Evolutionary conservation across 2,113 vertebrate genomes (phyloP), one percentile per base, ranked within the genome.

Genomic region (Scomber colias): DNA sequence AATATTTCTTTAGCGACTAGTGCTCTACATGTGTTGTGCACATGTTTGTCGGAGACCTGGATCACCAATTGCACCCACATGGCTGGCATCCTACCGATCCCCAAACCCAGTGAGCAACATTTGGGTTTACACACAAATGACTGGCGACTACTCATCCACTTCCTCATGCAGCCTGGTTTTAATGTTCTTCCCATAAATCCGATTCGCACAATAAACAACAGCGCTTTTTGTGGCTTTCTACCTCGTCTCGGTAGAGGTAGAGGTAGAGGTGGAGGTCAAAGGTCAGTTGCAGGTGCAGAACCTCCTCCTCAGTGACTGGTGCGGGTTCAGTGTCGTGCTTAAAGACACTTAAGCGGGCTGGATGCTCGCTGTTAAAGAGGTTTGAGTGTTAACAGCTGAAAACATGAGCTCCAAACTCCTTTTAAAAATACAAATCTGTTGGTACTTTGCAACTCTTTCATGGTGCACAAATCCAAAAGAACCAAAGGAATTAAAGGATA

Each of bases 21-120:
- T 69, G 74, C 48, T 4, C 49, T 46, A 35, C 88, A 91, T 86
- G 63, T 89, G 83, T 17, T 17, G 64, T n/a, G 46, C 90, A 89
- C 74, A 85, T 90, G 91, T 45, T 62, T 0, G 17, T 11, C 5
- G 35, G 30, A 78, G 72, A 77, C 48, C 54, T 54, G 69, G 67
- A 83, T 76, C 79, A 45, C 65, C 64, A 51, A 4, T n/a, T 80
- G 44, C 60, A 30, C 69, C 75, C 80, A 67, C 35, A 46, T 66
- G 77, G 63, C 67, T 5, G 31, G 56, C 66, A 45, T 1, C 48
- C 10, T 9, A 60, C 64, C 7, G 0, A 46, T 27, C 44, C 31
- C 19, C 30, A 27, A 49, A 68, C 14, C 49, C 49, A 59, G 35
- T 50, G 53, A 77, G 63, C 53, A 44, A 72, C 61, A 66, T 67